Base-by-base conservation (phyloP, 2,113 vertebrate genomes). In the Python bivittatus region DNA sequence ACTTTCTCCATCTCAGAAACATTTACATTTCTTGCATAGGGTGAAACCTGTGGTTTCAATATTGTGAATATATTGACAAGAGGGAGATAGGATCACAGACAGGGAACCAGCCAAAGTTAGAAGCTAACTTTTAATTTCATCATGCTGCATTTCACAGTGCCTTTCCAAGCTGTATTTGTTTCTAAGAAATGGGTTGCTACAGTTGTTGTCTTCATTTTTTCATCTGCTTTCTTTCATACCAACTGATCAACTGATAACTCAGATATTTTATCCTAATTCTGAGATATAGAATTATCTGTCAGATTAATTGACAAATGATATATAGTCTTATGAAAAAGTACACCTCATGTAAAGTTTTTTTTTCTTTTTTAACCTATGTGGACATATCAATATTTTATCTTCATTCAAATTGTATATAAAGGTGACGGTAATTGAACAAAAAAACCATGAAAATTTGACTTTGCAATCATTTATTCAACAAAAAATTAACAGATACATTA, bases 241-340 rank as follows among this genome's bases (percentile, higher is more conserved):
- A 95, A 94, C 94, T 95, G 93, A 88, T 95, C 93, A 90, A 84
- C 92, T 89, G 95, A 90, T 94, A 93, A 96, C 92, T 48, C 0
- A 88, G 94, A 92, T 90, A 91, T 57, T 58, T 97, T 96, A 96
- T 96, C 96, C 92, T 0, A 1, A 91, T 95, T 95, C 95, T 92
- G 91, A 96, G 90, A 91, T 92, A 94, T 95, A 93, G 92, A 93
- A 94, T 90, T 88, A 58, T 89, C 94, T 95, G 93, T 96, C 96
- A 96, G 91, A 72, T 88, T 93, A 0, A 0, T 89, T 96, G 95
- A 95, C 93, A 93, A 92, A 95, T 95, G 79, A 90, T 84, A 88
- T 33, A 79, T 33, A 22, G 33, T 22, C 7, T 2, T 79, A 17
- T 20, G 68, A 79, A 38, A 79, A 79, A 22, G 33, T 79, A 0